Conservation (phyloP, 1,140 invertebrate species). For the Leguminivora glycinivorella region DNA sequence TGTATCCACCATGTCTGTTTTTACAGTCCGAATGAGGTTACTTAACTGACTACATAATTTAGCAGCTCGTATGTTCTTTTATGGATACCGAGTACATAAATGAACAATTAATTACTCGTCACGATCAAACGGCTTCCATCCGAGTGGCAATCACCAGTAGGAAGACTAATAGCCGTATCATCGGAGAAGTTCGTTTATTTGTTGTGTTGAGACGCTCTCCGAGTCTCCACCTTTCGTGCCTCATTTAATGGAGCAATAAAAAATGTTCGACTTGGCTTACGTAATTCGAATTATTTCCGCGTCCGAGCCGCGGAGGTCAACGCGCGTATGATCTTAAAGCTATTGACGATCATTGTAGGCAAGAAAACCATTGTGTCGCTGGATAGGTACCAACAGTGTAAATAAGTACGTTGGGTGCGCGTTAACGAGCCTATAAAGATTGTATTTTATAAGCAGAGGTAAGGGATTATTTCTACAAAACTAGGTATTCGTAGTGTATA, state of each 20-base stretch:
- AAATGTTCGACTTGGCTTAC: conserved; percentile 74
- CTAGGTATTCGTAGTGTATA: neutral
- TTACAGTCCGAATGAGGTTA: too few relatives aligned
- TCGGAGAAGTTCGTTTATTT: conserved; percentile 53
- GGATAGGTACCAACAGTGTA: neutral
- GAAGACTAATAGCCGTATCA: conserved; percentile 51
- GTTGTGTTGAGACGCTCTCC: conserved; percentile 56
- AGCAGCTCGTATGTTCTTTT: conserved; percentile 33
- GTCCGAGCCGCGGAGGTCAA: conserved; percentile 62
- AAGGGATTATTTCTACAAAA: too few relatives aligned
- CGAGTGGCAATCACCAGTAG: conserved; percentile 51
- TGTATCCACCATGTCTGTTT: too few relatives aligned
- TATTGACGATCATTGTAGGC: conserved; percentile 41
- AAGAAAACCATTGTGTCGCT: neutral
- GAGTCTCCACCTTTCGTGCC: conserved; percentile 62
- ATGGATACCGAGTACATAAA: conserved; percentile 20
- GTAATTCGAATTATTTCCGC: conserved; percentile 75
- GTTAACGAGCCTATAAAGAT: too few relatives aligned
- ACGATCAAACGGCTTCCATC: conserved; percentile 38
- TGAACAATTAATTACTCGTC: conserved; percentile 21
- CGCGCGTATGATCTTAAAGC: conserved; percentile 57
- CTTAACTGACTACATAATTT: conserved; percentile 28
- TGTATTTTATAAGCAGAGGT: too few relatives aligned
- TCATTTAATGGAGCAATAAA: conserved; percentile 76
- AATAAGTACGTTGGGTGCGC: neutral